Evolutionary conservation across 2,797 vertebrate genomes (phyloP).

Genomic region (Gephyroberyx darwinii): DNA sequence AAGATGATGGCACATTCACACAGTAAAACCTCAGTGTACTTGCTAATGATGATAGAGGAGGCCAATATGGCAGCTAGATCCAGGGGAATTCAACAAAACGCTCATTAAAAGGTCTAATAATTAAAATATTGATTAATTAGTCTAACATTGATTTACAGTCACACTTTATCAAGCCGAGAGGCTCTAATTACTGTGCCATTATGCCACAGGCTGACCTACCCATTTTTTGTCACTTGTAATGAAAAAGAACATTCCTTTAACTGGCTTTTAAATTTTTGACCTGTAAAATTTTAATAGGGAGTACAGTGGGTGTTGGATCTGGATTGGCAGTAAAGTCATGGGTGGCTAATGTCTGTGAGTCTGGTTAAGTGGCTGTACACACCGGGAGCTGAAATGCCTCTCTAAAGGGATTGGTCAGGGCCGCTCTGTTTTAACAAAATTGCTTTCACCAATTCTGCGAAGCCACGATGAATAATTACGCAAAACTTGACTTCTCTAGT

Average conservation of each 20-base stretch:
- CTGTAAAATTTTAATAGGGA: slow-evolving; percentile 99
- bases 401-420: slow-evolving; percentile 80
- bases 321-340: slow-evolving; percentile 95
- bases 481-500: slow-evolving; percentile 70
- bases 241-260: slow-evolving; percentile 97
- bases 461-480: slow-evolving; percentile 70
- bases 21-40: slow-evolving; percentile 76
- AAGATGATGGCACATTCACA: slow-evolving; percentile 60
- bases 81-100: slow-evolving; percentile 92
- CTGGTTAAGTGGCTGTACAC: slow-evolving; percentile 91
- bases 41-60: slow-evolving; percentile 87
- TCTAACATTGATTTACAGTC: slow-evolving; percentile 98
- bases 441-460: slow-evolving; percentile 58
- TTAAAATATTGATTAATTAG: slow-evolving; percentile 99
- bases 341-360: slow-evolving; percentile 91
- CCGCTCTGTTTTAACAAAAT: slow-evolving; percentile 75
- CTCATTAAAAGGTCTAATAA: slow-evolving; percentile 99
- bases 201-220: slow-evolving; percentile 92
- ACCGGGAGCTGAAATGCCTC: slow-evolving; percentile 82
- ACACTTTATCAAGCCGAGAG: slow-evolving; percentile 96
- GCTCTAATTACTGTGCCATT: slow-evolving; percentile 94
- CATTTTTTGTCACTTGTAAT: slow-evolving; percentile 93
- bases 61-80: slow-evolving; percentile 83
- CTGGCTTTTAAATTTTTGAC: slow-evolving; percentile 99
- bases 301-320: slow-evolving; percentile 87